phyloP scores from a whole-genome alignment of 2,113 vertebrate genomes.

The Sisor rabdophorus region DNA sequence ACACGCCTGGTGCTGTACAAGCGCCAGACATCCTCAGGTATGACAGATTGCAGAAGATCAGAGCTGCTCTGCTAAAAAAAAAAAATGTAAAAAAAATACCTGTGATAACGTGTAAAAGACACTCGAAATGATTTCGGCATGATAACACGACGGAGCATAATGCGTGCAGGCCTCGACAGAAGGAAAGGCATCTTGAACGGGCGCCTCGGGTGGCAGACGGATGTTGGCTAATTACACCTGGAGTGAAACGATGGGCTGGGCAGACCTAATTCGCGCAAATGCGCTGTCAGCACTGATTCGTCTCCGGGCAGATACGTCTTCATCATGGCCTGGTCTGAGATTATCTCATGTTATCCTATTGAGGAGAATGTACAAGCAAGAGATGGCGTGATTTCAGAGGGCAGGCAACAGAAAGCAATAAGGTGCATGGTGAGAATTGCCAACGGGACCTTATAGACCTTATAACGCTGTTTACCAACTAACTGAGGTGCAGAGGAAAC shows the following conservation, averaged over 20 bases:
- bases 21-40: slow-evolving; percentile 16
- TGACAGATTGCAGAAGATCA: slow-evolving; percentile 28
- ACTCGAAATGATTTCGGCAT: neutral
- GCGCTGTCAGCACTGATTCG: slow-evolving; percentile 72
- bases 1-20: neutral
- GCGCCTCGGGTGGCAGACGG: slow-evolving; percentile 1
- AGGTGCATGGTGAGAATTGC: slow-evolving; percentile 62
- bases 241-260: slow-evolving; percentile 28
- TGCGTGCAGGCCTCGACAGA: neutral
- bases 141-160: neutral
- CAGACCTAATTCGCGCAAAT: slow-evolving; percentile 68
- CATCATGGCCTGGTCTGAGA: slow-evolving; percentile 55
- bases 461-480: slow-evolving; percentile 43
- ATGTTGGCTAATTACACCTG: slow-evolving; percentile 20
- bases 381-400: slow-evolving; percentile 63
- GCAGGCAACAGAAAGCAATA: slow-evolving; percentile 70
- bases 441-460: slow-evolving; percentile 59
- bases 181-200: neutral
- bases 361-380: slow-evolving; percentile 4
- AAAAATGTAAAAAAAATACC: neutral
- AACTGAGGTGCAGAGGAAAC: slow-evolving; percentile 42
- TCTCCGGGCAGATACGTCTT: slow-evolving; percentile 65
- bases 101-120: slow-evolving; percentile 6
- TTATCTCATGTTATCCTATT: neutral
- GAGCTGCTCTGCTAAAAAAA: neutral